Conservation (phyloP, 2,113 vertebrate species). For the Megalops atlanticus region DNA sequence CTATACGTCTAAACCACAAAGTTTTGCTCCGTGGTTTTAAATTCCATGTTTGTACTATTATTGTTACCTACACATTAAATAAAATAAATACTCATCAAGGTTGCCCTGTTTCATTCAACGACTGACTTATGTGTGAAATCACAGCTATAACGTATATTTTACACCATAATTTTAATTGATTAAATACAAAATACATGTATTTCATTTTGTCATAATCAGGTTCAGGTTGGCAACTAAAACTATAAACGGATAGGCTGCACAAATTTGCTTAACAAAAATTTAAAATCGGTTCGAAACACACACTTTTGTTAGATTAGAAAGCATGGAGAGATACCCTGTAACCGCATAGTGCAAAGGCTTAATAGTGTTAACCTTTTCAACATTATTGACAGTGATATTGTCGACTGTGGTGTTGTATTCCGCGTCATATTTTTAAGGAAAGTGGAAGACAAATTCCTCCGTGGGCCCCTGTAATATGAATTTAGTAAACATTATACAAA, state of each 20-base stretch:
- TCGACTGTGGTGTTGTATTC: conserved; percentile 46
- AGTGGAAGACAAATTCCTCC: conserved; percentile 20
- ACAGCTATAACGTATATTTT: conserved; percentile 7
- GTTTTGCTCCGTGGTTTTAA: not conserved
- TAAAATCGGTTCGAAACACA: conserved; percentile 10
- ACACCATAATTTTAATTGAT: not conserved
- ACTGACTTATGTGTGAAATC: conserved; percentile 7
- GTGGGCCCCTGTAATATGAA: not conserved
- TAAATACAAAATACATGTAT: not conserved
- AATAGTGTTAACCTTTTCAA: conserved; percentile 20
- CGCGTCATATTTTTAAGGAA: not conserved
- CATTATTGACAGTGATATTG: conserved; percentile 49
- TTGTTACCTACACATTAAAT: conserved; percentile 19
- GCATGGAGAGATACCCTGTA: conserved; percentile 67
- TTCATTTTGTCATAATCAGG: not conserved
- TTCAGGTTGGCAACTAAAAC: not conserved
- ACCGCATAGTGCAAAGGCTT: conserved; percentile 76
- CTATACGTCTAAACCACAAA: not conserved
- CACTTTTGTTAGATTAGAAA: conserved; percentile 41
- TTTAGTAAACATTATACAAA: conserved; percentile 5
- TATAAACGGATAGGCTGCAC: conserved; percentile 1
- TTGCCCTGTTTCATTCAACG: conserved; percentile 8
- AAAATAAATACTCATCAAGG: conserved; percentile 26
- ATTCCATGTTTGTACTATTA: not conserved
- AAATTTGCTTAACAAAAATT: conserved; percentile 14